Evolutionary conservation across 2,797 vertebrate species (phyloP), one percentile per base, ranked within the genome.

Genomic region (Pipistrellus nathusii): DNA sequence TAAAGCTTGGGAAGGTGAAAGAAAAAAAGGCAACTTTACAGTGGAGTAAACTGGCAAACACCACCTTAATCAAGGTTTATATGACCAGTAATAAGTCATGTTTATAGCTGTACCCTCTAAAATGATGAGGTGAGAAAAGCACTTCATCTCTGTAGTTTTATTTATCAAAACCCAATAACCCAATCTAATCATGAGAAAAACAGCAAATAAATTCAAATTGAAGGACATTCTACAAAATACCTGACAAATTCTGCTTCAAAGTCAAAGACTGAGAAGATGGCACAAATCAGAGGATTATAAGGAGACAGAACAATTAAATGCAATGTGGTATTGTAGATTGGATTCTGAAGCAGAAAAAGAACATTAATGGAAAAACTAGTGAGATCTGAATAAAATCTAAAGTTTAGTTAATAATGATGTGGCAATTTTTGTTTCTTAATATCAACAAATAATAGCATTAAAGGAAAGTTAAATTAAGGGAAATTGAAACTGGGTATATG

Each of bases 161-260:
- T 76, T 68, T 93, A n/a, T 83, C 71, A 76, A 77, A 88, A 88
- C 10, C 38, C 51, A 69, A 73, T 68, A 88, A 69, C 41, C 71
- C n/a, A 88, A 84, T 59, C n/a, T 59, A 94, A 90, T 90, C 66
- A 85, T 53, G 55, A 88, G 57, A 35, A 75, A 85, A 87, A 62
- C 8, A 87, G 27, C 35, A 89, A 30, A 44, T 23, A 88, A 88
- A 90, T 27, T 41, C 25, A 83, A 84, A 88, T 8, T 88, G 51
- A 93, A 84, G n/a, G 71, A 69, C n/a, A 75, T 82, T 88, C 48
- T 76, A 82, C 38, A 57, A 76, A 88, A 83, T 83, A 80, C n/a
- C 38, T 46, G 38, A 59, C 48, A 83, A 83, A 82, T 55, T 88
- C 55, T 93, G 55, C 44, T 93, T 55, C 55, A 93, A 48, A 21